Evolutionary conservation across 1,140 invertebrate species (phyloP), one percentile per base, ranked within the genome.

Genomic region (Platorchestia sp.): DNA sequence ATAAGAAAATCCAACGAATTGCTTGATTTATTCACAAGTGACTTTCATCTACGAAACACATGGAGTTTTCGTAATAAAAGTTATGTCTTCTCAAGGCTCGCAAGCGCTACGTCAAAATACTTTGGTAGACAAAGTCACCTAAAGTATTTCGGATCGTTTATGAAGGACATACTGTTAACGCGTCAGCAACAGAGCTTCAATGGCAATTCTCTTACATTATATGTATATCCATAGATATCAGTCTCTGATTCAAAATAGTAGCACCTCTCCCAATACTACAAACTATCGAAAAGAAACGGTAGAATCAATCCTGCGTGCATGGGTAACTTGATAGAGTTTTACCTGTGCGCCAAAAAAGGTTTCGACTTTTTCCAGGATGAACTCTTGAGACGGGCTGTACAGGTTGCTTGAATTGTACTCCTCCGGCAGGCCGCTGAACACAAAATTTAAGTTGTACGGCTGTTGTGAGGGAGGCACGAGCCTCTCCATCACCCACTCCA

Each of bases 311-410:
- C 16, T 27, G 27, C 27, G 36, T 27, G 27, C 27, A 3, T 27
- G 3, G 41, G 10, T 42, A 89, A 42, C 41, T 5, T 43, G 3
- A 43, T 16, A 42, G 27, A 89, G 22, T 95, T 75, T 40, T n/a
- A 95, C 95, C 95, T 95, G 43, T 3, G 89, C 10, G 22, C 89
- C 95, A 40, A 86, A 95, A 86, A 89, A 95, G 3, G 89, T 95
- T 86, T 95, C 95, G 41, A 95, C 86, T 22, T 95, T 87, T 42
- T 90, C 89, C 47, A 95, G 51, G 45, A 95, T 95, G 86, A 95
- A 95, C 86, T 95, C 86, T 42, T 95, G 95, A 1, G 95, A 95
- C 22, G 95, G 95, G 45, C 95, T 95, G 86, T 89, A 95, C 19
- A 47, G 89, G 42, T 89, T 86, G 45, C 42, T 47, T 6, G 86